Conservation (phyloP, 1,140 invertebrate genomes). For the Zaprionus kolodkinae region DNA sequence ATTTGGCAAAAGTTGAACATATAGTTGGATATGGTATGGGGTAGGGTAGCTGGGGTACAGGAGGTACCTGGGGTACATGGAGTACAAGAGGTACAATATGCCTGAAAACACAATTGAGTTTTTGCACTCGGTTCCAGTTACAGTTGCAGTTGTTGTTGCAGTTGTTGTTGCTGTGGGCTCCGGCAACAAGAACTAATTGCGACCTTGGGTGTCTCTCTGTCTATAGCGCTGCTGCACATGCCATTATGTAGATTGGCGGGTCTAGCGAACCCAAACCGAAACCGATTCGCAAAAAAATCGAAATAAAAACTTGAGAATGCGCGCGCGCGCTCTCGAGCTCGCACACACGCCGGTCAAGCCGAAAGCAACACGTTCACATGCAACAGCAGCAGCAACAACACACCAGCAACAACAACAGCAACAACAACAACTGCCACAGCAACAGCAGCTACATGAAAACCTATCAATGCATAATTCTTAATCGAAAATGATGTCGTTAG, state of each 20-base stretch:
- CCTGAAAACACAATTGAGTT: slow-evolving; percentile 56
- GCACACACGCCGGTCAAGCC: slow-evolving; percentile 1
- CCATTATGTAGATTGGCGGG: slow-evolving; percentile 69
- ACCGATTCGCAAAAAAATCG: slow-evolving; percentile 8
- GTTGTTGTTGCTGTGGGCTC: slow-evolving; percentile 29
- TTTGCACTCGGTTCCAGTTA: slow-evolving; percentile 29
- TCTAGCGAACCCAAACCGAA: slow-evolving; percentile 18
- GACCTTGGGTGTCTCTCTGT: slow-evolving; percentile 61
- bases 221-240: slow-evolving; percentile 40
- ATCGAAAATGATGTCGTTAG: slow-evolving; percentile 22
- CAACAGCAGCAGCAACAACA: slow-evolving; percentile 19
- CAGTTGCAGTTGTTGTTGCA: slow-evolving; percentile 13
- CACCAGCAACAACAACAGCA: background rate
- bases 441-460: slow-evolving; percentile 9
- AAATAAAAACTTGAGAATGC: slow-evolving; percentile 24
- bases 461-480: slow-evolving; percentile 29
- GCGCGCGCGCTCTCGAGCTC: background rate
- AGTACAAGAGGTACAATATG: background rate
- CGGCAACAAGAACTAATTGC: slow-evolving; percentile 77
- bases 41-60: background rate
- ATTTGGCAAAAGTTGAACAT: slow-evolving; percentile 59
- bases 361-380: slow-evolving; percentile 43
- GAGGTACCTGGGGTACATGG: background rate
- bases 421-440: background rate
- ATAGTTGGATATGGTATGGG: background rate